Conservation (phyloP, 2,888 invertebrate species). For the Polydesmus complanatus region DNA sequence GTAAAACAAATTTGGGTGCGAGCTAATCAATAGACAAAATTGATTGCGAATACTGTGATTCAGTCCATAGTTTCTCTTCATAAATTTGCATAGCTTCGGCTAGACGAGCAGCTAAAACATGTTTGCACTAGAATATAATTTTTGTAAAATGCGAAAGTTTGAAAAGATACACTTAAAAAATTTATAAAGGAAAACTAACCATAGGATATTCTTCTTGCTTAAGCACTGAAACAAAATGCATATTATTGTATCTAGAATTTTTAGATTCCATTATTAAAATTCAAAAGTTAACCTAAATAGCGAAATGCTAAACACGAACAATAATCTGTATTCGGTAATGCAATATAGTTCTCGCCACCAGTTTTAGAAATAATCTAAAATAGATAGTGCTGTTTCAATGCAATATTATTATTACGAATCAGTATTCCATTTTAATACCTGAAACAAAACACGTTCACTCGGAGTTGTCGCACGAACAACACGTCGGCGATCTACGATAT, state of each 20-base stretch:
- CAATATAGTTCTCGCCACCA: neutral
- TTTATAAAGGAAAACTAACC: neutral
- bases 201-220: constrained; percentile 3
- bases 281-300: neutral
- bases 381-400: too few species aligned
- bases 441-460: neutral
- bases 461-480: neutral
- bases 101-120: constrained; percentile 26
- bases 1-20: neutral
- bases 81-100: constrained; percentile 23
- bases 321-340: neutral
- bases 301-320: neutral
- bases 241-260: neutral
- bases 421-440: neutral
- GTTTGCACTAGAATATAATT: constrained; percentile 26
- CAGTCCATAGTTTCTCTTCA: constrained; percentile 1
- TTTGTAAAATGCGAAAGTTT: neutral
- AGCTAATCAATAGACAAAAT: neutral
- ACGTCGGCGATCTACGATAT: constrained; percentile 4
- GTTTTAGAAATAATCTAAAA: too few species aligned
- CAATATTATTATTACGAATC: neutral
- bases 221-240: constrained; percentile 5
- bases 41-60: neutral
- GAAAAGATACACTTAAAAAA: neutral
- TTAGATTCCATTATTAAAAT: neutral